Percentiles rank a stretch among this genome's conserved stretches.
These are phyloP conservation scores for Teleogryllus oceanicus DNA, from an alignment of 2,888 invertebrate species.

Conservation along the genomic window DNA sequence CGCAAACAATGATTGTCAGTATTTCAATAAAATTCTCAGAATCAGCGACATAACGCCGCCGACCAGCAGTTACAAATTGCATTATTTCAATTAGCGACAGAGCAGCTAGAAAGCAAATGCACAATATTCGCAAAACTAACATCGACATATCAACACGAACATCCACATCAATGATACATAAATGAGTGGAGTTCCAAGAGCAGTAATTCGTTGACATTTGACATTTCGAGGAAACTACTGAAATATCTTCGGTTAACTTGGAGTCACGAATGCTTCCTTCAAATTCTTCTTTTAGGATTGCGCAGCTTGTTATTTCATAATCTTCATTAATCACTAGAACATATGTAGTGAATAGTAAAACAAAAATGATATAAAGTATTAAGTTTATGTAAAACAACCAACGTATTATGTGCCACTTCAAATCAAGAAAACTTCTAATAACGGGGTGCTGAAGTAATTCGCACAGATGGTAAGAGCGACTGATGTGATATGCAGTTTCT, in stretches of 20 bases:
- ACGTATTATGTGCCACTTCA: constrained; percentile 73
- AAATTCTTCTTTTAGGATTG: background rate
- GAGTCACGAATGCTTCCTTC: too few species aligned
- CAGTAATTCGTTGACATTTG: too few species aligned
- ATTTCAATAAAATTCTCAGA: constrained; percentile 72
- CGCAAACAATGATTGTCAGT: constrained; percentile 60
- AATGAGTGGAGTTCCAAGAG: too few species aligned
- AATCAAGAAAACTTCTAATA: constrained; percentile 71
- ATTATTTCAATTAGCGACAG: constrained; percentile 65
- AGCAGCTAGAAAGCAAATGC: constrained; percentile 52
- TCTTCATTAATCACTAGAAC: constrained; percentile 46
- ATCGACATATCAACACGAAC: too few species aligned
- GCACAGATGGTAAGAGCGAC: constrained; percentile 62
- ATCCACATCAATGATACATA: too few species aligned
- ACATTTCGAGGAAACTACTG: too few species aligned
- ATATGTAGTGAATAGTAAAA: constrained; percentile 64
- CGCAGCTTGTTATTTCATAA: background rate
- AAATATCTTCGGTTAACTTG: too few species aligned
- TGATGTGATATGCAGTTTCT: constrained; percentile 68
- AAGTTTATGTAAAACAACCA: constrained; percentile 53
- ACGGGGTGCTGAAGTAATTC: constrained; percentile 73
- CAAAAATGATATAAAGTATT: constrained; percentile 65
- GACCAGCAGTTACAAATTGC: constrained; percentile 69
- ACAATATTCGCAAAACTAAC: background rate
- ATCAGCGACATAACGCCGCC: constrained; percentile 18